Evolutionary conservation across 2,797 vertebrate species (phyloP).

Genomic region (Coracias cyanogaster): DNA sequence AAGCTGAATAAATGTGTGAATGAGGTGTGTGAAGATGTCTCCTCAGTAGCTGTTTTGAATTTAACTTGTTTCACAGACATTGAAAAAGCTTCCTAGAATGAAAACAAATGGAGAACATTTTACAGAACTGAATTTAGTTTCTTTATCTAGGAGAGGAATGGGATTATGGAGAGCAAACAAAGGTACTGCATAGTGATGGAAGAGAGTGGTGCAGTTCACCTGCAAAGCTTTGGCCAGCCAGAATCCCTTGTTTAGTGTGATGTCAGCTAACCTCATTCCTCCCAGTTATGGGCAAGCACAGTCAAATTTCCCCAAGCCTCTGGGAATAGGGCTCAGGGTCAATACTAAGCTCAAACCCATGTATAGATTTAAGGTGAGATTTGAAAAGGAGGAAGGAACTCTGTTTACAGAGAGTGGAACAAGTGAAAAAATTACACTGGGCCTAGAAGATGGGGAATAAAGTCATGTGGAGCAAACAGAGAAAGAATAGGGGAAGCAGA

Average conservation of each 20-base stretch:
- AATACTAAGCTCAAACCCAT: background rate
- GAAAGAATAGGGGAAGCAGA: background rate
- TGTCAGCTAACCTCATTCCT: background rate
- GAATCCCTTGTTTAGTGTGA: background rate
- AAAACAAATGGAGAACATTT: conserved; percentile 5
- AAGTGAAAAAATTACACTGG: background rate
- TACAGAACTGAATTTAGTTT: background rate
- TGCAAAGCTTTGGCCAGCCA: background rate
- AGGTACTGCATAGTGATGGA: background rate
- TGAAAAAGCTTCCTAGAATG: background rate
- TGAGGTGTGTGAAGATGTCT: background rate
- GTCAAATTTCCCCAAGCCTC: background rate
- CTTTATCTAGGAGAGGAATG: background rate
- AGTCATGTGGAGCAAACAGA: background rate
- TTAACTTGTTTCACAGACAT: background rate
- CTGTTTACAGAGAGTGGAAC: background rate
- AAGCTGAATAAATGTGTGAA: background rate
- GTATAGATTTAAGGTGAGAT: background rate
- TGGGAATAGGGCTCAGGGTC: background rate
- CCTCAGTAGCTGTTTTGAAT: background rate
- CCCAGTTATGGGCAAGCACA: background rate
- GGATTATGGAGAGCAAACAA: background rate
- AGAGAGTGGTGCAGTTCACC: background rate
- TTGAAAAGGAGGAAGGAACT: conserved; percentile 1
- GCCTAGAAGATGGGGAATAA: background rate